Conservation (phyloP, 1,140 invertebrate species). For the Conus betulinus region DNA sequence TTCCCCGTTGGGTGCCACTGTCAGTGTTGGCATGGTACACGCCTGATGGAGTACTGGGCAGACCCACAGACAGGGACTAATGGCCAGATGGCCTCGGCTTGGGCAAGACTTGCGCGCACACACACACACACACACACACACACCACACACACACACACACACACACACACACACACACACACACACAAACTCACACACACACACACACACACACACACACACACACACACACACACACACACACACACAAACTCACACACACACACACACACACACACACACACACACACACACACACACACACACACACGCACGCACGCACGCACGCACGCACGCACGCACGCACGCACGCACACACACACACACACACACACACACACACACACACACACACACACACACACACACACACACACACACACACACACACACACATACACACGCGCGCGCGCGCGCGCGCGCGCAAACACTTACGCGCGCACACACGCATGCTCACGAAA, state of each 20-base stretch:
- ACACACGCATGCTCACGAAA: background rate
- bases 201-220: background rate
- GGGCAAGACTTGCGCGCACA: background rate
- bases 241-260: background rate
- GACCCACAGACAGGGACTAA: background rate
- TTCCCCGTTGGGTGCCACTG: too few species aligned
- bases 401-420: background rate
- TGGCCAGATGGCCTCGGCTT: background rate
- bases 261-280: background rate
- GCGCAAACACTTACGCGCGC: background rate
- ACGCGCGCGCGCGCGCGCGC: background rate
- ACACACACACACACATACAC: background rate
- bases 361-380: background rate
- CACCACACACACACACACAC: background rate
- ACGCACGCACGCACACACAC: background rate
- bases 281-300: background rate
- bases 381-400: background rate
- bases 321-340: background rate
- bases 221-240: background rate
- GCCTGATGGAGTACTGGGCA: too few species aligned
- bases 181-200: background rate
- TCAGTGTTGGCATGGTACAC: too few species aligned
- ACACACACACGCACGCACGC: background rate
- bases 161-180: background rate
- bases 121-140: background rate